Conservation (phyloP, 2,797 vertebrate species). For the Petrocephalus sullivani region DNA sequence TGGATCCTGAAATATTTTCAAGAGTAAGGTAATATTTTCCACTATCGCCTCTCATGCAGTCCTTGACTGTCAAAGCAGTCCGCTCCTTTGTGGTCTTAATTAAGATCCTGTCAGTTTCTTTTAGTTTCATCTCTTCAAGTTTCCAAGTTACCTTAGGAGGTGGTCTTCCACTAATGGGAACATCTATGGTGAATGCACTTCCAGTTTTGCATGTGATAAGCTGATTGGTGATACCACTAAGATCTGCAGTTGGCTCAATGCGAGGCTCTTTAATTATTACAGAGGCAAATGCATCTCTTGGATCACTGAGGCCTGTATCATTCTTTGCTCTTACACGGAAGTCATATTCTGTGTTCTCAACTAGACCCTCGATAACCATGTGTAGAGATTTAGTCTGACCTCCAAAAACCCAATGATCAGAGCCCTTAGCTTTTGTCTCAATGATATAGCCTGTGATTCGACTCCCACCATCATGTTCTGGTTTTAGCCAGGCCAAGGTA, state of each 20-base stretch:
- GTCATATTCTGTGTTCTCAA: constrained; percentile 90
- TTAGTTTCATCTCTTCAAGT: constrained; percentile 96
- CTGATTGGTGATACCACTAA: constrained; percentile 92
- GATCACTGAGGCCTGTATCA: constrained; percentile 85
- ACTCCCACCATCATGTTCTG: constrained; percentile 96
- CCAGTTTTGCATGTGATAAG: constrained; percentile 90
- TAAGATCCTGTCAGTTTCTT: constrained; percentile 86
- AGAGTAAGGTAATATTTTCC: constrained; percentile 92
- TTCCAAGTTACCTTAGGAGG: constrained; percentile 93
- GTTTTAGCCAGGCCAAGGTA: constrained; percentile 91
- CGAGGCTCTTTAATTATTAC: constrained; percentile 95
- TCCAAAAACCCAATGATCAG: constrained; percentile 75
- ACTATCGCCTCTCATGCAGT: constrained; percentile 94
- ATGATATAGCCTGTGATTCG: constrained; percentile 85
- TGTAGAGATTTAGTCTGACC: constrained; percentile 86
- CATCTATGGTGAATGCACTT: constrained; percentile 83
- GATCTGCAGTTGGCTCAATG: constrained; percentile 94
- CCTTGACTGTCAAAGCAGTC: constrained; percentile 82
- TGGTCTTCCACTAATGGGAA: constrained; percentile 92
- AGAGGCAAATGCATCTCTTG: constrained; percentile 84
- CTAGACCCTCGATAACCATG: constrained; percentile 82
- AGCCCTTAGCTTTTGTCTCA: constrained; percentile 84
- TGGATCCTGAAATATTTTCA: constrained; percentile 85
- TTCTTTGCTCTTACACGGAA: constrained; percentile 94
- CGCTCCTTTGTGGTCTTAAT: constrained; percentile 84